Evolutionary conservation across 2,797 vertebrate species (phyloP), one percentile per base, ranked within the genome.

Genomic region (Pangasius krempfi): DNA sequence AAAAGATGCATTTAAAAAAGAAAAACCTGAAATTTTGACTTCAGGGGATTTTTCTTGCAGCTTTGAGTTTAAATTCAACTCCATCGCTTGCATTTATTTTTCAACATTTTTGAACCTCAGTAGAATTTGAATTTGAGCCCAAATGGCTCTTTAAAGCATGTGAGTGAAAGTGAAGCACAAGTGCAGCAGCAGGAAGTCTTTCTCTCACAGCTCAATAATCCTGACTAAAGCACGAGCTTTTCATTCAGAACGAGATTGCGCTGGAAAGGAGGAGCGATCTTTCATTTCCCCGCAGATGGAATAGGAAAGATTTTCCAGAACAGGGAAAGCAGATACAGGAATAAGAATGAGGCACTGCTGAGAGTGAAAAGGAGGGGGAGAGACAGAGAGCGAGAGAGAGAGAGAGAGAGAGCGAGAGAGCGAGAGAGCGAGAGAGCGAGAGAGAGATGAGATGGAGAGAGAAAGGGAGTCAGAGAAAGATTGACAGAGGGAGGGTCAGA

Each of bases 241-340:
- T 66, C 64, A 66, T 66, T 66, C n/a, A 66, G 68, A 66, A 52
- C 40, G 62, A 68, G 84, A 89, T 66, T 72, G 80, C 54, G 66
- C 50, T 8, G 66, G 25, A 75, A 68, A 75, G 88, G 78, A 86
- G 68, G 84, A 76, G 66, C 10, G 20, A 44, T 75, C 76, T 58
- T 50, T 81, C 30, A 30, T 72, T 73, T 62, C 37, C 75, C 33
- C 18, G 30, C 5, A 37, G 66, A 73, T 58, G 56, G 64, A 85
- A 73, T 50, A 70, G 76, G 20, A 72, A 25, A 60, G 58, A 8
- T 60, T 27, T 81, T 75, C 9, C 80, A 44, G 40, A 75, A 44
- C 5, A 27, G 78, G 85, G 22, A 60, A 16, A 27, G 78, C 22
- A 37, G 30, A 86, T 82, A 83, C 40, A 40, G 68, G 73, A 81